These are phyloP conservation scores for Chaetogeoica ovagalla DNA, from an alignment of 2,888 invertebrate genomes.

Conservation along the genomic window DNA sequence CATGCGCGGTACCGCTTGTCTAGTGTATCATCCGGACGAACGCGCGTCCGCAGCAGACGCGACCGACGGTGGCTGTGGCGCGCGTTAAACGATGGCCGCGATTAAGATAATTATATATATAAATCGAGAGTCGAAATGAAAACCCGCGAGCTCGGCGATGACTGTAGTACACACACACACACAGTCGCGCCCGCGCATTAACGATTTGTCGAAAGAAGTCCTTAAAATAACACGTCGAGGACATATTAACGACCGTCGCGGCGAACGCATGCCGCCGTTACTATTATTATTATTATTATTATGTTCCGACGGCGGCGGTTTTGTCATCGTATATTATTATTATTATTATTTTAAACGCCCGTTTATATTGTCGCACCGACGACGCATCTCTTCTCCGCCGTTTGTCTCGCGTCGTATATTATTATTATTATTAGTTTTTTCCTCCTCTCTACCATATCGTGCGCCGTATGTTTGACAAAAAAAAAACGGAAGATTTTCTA, in stretches of 20 bases:
- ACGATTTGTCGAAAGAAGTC: slow-evolving; percentile 52
- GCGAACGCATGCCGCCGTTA: not conserved
- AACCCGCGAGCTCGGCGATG: slow-evolving; percentile 8
- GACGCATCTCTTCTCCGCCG: no score
- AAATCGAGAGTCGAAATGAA: slow-evolving; percentile 47
- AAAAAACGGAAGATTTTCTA: no score
- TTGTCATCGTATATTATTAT: slow-evolving; percentile 36
- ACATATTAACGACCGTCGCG: slow-evolving; percentile 42
- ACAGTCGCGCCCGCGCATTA: slow-evolving; percentile 9
- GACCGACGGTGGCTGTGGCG: slow-evolving; percentile 14
- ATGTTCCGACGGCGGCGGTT: not conserved
- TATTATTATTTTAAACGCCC: not conserved
- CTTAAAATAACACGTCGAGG: slow-evolving; percentile 52
- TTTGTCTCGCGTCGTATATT: no score
- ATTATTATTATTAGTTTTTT: no score
- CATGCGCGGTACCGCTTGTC: no score
- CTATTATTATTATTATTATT: slow-evolving; percentile 38
- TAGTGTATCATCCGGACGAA: no score
- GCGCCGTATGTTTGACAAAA: no score
- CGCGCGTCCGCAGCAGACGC: no score
- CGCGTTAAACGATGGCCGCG: slow-evolving; percentile 43
- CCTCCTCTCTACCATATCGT: no score
- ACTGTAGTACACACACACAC: no score
- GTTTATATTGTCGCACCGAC: not conserved
- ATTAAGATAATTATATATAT: slow-evolving; percentile 51